phyloP scores from a whole-genome alignment of 2,113 vertebrate species.

The Cephalopholis sonnerati region DNA sequence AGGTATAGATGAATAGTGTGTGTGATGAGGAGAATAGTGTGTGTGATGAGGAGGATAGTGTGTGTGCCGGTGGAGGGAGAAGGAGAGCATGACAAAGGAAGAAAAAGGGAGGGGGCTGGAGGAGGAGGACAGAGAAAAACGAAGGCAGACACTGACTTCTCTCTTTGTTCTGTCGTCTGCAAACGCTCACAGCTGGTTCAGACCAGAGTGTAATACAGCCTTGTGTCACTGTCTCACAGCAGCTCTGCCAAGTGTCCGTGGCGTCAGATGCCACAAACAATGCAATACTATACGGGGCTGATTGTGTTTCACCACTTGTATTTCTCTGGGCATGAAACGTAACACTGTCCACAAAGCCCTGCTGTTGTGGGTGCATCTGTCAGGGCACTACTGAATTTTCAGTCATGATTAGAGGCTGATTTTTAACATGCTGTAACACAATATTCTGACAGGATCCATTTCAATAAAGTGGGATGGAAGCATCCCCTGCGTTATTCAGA shows the following conservation, averaged over 20 bases:
- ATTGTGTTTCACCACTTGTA: slow-evolving; percentile 77
- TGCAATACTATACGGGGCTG: slow-evolving; percentile 75
- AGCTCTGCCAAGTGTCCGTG: slow-evolving; percentile 66
- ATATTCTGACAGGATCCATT: slow-evolving; percentile 35
- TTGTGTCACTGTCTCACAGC: slow-evolving; percentile 60
- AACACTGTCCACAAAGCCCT: slow-evolving; percentile 63
- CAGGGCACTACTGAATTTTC: slow-evolving; percentile 19
- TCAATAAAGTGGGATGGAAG: background rate
- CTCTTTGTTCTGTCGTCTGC: slow-evolving; percentile 77
- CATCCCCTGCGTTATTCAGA: background rate
- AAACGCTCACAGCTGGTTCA: slow-evolving; percentile 73
- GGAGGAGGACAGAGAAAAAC: slow-evolving; percentile 53
- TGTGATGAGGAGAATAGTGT: slow-evolving; percentile 39
- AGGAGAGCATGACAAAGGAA: slow-evolving; percentile 55
- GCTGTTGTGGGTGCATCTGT: slow-evolving; percentile 36
- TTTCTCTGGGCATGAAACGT: slow-evolving; percentile 67
- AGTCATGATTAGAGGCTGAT: slow-evolving; percentile 39
- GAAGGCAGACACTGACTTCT: slow-evolving; percentile 77
- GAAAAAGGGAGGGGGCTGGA: slow-evolving; percentile 37
- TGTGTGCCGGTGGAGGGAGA: slow-evolving; percentile 17
- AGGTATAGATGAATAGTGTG: slow-evolving; percentile 43
- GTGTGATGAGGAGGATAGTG: slow-evolving; percentile 32
- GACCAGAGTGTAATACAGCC: slow-evolving; percentile 67
- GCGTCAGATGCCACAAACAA: slow-evolving; percentile 78
- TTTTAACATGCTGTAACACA: slow-evolving; percentile 37